These are phyloP conservation scores for Crocodylus rhombifer DNA, from an alignment of 2,797 vertebrate genomes.

Conservation along the genomic window DNA sequence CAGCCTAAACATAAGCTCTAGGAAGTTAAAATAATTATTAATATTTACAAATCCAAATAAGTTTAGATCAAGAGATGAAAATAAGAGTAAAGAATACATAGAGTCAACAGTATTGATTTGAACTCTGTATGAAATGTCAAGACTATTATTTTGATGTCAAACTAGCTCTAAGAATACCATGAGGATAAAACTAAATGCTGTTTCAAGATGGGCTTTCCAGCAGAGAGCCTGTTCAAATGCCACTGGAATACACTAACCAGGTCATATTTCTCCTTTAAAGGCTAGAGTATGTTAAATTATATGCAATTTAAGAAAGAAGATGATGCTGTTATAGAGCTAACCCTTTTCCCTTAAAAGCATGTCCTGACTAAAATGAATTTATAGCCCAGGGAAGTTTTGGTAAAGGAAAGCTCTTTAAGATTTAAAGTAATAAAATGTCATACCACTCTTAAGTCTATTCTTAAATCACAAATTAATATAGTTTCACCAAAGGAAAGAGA, in stretches of 20 bases:
- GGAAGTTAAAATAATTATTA: constrained; percentile 52
- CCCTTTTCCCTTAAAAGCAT: constrained; percentile 62
- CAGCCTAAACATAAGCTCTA: constrained; percentile 44
- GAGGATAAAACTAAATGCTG: constrained; percentile 66
- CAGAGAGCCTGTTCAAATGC: constrained; percentile 52
- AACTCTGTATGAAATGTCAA: constrained; percentile 57
- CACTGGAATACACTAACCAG: constrained; percentile 12
- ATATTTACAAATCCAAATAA: constrained; percentile 39
- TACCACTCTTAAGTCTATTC: constrained; percentile 40
- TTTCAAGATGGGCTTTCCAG: constrained; percentile 62
- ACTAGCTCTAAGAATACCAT: constrained; percentile 62
- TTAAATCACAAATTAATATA: constrained; percentile 31
- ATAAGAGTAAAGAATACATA: constrained; percentile 26
- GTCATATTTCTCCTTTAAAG: constrained; percentile 73
- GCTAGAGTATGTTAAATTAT: constrained; percentile 39
- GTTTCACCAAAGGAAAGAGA: constrained; percentile 9
- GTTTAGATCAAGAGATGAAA: constrained; percentile 33
- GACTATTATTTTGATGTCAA: constrained; percentile 70
- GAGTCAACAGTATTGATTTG: constrained; percentile 49
- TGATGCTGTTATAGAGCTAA: constrained; percentile 17
- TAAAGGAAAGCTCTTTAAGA: constrained; percentile 57
- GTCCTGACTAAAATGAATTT: constrained; percentile 62
- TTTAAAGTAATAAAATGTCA: constrained; percentile 49
- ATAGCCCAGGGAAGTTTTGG: constrained; percentile 56
- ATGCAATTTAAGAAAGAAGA: constrained; percentile 65